Evolutionary conservation across 1,140 invertebrate species (phyloP).

Genomic region (Zaprionus gabonicus): DNA sequence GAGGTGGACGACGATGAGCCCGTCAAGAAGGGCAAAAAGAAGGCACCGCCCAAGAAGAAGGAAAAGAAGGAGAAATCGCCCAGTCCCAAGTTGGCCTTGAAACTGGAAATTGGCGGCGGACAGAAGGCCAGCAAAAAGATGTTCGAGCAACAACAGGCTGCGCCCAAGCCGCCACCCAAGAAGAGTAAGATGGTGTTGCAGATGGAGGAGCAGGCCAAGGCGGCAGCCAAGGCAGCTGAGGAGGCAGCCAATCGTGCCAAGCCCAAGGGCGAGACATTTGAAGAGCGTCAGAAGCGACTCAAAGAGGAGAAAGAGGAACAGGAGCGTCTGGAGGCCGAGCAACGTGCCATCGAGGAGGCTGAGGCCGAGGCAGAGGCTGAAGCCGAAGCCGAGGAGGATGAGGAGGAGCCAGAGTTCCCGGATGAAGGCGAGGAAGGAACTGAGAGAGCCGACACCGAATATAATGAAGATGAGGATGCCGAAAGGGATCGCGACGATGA

Average conservation of each 20-base stretch:
- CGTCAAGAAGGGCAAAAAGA: slow-evolving; percentile 78
- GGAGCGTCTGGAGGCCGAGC: slow-evolving; percentile 71
- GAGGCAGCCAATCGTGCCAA: slow-evolving; percentile 74
- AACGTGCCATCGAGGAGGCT: slow-evolving; percentile 65
- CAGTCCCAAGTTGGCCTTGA: slow-evolving; percentile 82
- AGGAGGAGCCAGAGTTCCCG: slow-evolving; percentile 58
- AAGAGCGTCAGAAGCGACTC: slow-evolving; percentile 79
- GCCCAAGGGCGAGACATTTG: slow-evolving; percentile 78
- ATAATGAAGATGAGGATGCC: slow-evolving; percentile 62
- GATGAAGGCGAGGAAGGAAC: slow-evolving; percentile 65
- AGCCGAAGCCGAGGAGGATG: slow-evolving; percentile 69
- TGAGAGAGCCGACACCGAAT: slow-evolving; percentile 55
- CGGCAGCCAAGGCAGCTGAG: slow-evolving; percentile 79
- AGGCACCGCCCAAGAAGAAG: slow-evolving; percentile 80
- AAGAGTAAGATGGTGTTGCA: slow-evolving; percentile 83
- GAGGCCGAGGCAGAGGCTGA: slow-evolving; percentile 73
- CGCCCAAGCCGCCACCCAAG: slow-evolving; percentile 79
- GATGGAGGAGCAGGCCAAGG: slow-evolving; percentile 79
- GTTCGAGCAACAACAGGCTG: slow-evolving; percentile 76
- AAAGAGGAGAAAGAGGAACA: slow-evolving; percentile 78
- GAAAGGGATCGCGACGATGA: slow-evolving; percentile 57
- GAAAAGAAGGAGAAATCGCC: slow-evolving; percentile 83
- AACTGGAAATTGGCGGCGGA: slow-evolving; percentile 81
- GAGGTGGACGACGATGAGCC: slow-evolving; percentile 78
- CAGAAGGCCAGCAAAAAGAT: slow-evolving; percentile 82